These are phyloP conservation scores for Brachionus asplanchnoidis DNA, from an alignment of 1,140 invertebrate species.

Conservation along the genomic window DNA sequence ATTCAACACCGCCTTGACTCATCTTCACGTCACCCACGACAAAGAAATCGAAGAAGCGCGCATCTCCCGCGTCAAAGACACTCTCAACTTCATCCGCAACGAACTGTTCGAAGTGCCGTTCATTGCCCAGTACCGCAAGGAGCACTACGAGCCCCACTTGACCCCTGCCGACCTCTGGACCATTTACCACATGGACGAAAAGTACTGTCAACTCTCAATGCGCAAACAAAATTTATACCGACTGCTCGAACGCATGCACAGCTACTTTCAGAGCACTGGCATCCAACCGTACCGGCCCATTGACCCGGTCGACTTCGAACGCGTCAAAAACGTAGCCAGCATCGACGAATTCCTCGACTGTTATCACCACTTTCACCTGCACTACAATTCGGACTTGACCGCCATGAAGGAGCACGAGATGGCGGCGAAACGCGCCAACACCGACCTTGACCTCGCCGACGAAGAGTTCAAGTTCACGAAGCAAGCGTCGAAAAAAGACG, in stretches of 20 bases:
- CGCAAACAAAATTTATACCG: conserved; percentile 72
- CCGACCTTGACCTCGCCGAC: conserved; percentile 46
- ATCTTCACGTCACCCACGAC: background rate
- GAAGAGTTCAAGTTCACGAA: conserved; percentile 52
- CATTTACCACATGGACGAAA: conserved; percentile 89
- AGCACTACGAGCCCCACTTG: conserved; percentile 88
- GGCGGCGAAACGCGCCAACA: conserved; percentile 42
- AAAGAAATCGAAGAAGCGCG: background rate
- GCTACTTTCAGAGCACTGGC: conserved; percentile 70
- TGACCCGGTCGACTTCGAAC: background rate
- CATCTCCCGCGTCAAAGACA: background rate
- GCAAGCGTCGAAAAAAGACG: conserved; percentile 61
- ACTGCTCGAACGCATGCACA: conserved; percentile 84
- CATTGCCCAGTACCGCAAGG: conserved; percentile 96
- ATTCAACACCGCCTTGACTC: conserved; percentile 74
- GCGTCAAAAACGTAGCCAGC: background rate
- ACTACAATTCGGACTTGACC: conserved; percentile 37
- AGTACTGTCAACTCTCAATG: conserved; percentile 52
- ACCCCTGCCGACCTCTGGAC: conserved; percentile 94
- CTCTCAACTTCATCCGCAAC: conserved; percentile 29
- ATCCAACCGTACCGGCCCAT: background rate
- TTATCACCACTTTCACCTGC: conserved; percentile 2
- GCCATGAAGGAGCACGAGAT: background rate
- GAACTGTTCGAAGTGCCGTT: conserved; percentile 71
- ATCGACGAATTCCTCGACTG: background rate